Conservation (phyloP, 2,113 vertebrate genomes). For the Colossoma macropomum region DNA sequence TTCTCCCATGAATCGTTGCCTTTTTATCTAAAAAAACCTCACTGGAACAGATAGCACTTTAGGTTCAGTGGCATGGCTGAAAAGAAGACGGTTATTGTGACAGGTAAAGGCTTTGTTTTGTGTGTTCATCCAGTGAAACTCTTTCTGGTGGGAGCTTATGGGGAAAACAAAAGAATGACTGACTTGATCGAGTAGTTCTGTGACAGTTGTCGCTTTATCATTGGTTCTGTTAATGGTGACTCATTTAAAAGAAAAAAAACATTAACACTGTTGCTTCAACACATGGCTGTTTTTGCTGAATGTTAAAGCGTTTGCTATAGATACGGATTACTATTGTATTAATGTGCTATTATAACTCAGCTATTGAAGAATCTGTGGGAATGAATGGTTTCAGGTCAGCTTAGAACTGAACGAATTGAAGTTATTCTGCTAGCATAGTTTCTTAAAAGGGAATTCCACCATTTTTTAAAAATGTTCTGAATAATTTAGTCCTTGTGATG, state of each 20-base stretch:
- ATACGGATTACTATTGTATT: neutral
- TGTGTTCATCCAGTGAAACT: neutral
- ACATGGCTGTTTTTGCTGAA: neutral
- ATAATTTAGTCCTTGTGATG: too few relatives aligned
- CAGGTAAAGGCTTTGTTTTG: slow-evolving; percentile 58
- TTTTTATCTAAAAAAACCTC: neutral
- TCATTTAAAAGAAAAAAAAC: too few relatives aligned
- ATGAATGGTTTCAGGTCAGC: too few relatives aligned
- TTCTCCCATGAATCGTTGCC: neutral
- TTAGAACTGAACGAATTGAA: too few relatives aligned
- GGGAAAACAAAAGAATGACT: slow-evolving; percentile 3
- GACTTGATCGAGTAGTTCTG: slow-evolving; percentile 11
- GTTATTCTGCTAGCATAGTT: too few relatives aligned
- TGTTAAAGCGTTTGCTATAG: too few relatives aligned
- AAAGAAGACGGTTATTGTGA: slow-evolving; percentile 76
- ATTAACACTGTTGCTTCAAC: too few relatives aligned
- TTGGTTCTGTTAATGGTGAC: too few relatives aligned
- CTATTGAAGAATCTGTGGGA: too few relatives aligned
- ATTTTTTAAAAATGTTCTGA: too few relatives aligned
- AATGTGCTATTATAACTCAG: neutral
- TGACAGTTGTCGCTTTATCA: neutral
- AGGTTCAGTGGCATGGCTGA: slow-evolving; percentile 61
- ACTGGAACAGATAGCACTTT: neutral
- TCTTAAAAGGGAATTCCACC: too few relatives aligned
- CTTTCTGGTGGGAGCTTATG: neutral